These are phyloP conservation scores for Neria commutata DNA, from an alignment of 2,888 invertebrate species.

Conservation along the genomic window DNA sequence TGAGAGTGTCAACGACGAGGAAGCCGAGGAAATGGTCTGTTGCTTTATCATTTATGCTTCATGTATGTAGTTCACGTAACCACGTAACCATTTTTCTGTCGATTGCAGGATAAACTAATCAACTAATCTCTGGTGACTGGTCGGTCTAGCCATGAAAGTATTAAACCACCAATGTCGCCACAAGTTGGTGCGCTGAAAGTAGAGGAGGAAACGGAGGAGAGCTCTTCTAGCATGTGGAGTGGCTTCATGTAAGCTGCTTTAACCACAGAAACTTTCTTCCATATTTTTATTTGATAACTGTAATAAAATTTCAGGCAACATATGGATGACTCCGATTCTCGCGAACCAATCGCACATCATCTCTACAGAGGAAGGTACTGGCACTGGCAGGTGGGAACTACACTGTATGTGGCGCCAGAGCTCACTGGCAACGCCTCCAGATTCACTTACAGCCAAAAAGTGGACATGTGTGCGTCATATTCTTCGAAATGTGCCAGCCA, in stretches of 20 bases:
- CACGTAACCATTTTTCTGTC: too few species aligned
- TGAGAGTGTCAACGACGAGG: slow-evolving; percentile 68
- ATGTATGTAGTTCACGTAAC: neutral
- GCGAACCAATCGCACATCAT: slow-evolving; percentile 37
- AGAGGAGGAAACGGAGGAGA: slow-evolving; percentile 45
- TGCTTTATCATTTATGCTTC: neutral
- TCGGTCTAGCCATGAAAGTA: slow-evolving; percentile 70
- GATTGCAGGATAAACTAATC: slow-evolving; percentile 64
- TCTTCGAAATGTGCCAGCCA: slow-evolving; percentile 94
- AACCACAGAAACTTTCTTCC: neutral
- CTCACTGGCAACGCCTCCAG: slow-evolving; percentile 73
- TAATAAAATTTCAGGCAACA: slow-evolving; percentile 44
- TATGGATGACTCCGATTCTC: slow-evolving; percentile 56
- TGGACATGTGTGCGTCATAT: slow-evolving; percentile 88
- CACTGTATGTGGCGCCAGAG: slow-evolving; percentile 95
- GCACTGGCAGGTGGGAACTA: slow-evolving; percentile 91
- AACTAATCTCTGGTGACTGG: slow-evolving; percentile 67
- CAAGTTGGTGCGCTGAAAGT: slow-evolving; percentile 34
- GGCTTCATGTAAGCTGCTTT: slow-evolving; percentile 43
- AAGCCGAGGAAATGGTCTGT: slow-evolving; percentile 63
- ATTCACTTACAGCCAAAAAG: slow-evolving; percentile 85
- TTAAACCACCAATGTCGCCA: slow-evolving; percentile 47
- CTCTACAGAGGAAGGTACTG: slow-evolving; percentile 54
- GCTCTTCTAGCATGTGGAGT: slow-evolving; percentile 56
- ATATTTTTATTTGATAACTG: neutral